Percentiles rank a stretch among this genome's conserved stretches.
phyloP scores from a whole-genome alignment of 2,113 vertebrate genomes.

The Actenoides hombroni region DNA sequence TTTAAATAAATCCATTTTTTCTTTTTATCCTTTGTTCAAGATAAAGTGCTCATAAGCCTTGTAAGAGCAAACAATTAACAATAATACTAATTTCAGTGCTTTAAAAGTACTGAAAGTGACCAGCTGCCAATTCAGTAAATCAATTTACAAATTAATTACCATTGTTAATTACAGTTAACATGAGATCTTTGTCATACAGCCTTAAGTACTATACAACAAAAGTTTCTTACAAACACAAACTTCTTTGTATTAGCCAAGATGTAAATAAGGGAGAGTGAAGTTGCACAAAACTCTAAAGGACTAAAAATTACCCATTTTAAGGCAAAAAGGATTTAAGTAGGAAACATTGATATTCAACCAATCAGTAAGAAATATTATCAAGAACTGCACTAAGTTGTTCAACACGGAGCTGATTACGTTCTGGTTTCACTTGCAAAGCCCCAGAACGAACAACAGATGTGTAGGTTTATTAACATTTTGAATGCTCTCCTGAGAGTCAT shows the following conservation, averaged over 20 bases:
- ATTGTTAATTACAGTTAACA: not conserved
- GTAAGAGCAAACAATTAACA: not conserved
- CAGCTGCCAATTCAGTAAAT: not conserved
- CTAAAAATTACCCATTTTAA: not conserved
- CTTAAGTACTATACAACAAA: not conserved
- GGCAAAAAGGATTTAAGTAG: not conserved
- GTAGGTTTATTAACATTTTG: not conserved
- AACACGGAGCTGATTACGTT: not conserved
- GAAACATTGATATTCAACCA: not conserved
- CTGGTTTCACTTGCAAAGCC: not conserved
- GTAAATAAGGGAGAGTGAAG: not conserved
- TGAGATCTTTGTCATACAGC: not conserved
- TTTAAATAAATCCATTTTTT: not conserved
- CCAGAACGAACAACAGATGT: not conserved
- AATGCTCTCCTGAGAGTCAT: not conserved
- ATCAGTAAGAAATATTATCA: not conserved
- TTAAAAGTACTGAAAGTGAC: not conserved
- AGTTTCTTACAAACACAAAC: not conserved
- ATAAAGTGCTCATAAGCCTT: not conserved
- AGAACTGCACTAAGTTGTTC: not conserved
- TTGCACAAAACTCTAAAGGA: not conserved
- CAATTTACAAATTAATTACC: not conserved
- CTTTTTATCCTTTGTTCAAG: not conserved
- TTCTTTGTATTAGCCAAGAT: not conserved
- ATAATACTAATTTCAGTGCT: not conserved